Percentiles rank a stretch among this genome's conserved stretches.
phyloP scores from a whole-genome alignment of 2,888 invertebrate species.

The Sycophila texana region DNA sequence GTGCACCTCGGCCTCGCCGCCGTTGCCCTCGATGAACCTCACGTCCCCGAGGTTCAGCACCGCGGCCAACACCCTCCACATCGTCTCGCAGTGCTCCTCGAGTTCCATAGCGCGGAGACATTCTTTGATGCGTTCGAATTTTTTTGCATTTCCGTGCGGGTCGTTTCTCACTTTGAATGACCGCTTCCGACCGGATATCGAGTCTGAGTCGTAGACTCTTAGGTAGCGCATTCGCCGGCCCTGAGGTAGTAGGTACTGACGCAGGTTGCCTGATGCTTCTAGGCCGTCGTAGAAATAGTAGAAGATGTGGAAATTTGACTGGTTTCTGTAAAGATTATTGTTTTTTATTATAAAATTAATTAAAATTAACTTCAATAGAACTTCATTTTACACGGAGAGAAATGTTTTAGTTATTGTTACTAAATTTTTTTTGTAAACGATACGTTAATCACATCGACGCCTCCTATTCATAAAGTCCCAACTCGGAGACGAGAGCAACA shows the following conservation, averaged over 20 bases:
- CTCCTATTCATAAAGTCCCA: too few species aligned
- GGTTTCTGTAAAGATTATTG: slow-evolving; percentile 78
- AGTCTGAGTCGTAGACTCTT: slow-evolving; percentile 79
- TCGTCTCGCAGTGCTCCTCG: slow-evolving; percentile 82
- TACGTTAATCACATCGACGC: too few species aligned
- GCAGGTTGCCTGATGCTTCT: slow-evolving; percentile 81
- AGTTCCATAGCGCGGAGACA: slow-evolving; percentile 84
- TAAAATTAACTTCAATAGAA: too few species aligned
- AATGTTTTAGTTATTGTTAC: too few species aligned
- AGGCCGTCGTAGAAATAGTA: slow-evolving; percentile 94
- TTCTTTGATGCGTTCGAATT: slow-evolving; percentile 81
- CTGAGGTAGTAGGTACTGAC: slow-evolving; percentile 82
- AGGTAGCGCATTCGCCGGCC: slow-evolving; percentile 86
- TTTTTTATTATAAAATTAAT: slow-evolving; percentile 12
- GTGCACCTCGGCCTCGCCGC: slow-evolving; percentile 83
- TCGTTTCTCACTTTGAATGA: slow-evolving; percentile 80
- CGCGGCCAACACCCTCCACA: slow-evolving; percentile 85
- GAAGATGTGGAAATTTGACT: slow-evolving; percentile 92
- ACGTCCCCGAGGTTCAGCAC: slow-evolving; percentile 89
- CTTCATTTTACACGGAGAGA: too few species aligned
- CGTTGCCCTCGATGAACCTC: slow-evolving; percentile 83
- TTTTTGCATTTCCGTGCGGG: slow-evolving; percentile 80
- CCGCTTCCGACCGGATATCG: slow-evolving; percentile 75
- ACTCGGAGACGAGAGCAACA: too few species aligned
- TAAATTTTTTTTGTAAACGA: too few species aligned